Base-by-base conservation (phyloP, 2,888 invertebrate genomes). In the Cheilosia vernalis region DNA sequence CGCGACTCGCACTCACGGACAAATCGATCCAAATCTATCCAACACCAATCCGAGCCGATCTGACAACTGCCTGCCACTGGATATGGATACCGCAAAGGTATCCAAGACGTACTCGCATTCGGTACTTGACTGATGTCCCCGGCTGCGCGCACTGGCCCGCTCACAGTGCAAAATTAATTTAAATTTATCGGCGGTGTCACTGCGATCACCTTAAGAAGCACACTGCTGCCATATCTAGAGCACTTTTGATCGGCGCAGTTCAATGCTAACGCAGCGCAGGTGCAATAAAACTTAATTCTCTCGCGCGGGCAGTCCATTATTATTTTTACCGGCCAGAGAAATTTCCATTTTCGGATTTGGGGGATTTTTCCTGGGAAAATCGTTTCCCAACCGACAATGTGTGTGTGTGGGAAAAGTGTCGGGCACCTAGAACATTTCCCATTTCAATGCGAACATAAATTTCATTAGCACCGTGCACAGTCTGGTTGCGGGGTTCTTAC, bases 381-480 rank as follows among this genome's bases (percentile, higher is more conserved):
- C 60, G 47, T n/a, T 37, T 61, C 44, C 66, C n/a, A 55, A 30
- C n/a, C 49, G 6, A 30, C 24, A 55, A 15, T 7, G 6, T 2
- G 19, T 66, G 44, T 76, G 81, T 81, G 85, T 85, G 85, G 85
- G 85, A 81, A 85, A 81, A 72, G 15, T 15, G 9, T 21, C 21
- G 19, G 63, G 63, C 69, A 63, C 51, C 77, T 40, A 76, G 82
- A 78, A 83, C 72, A 44, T 72, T 60, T 79, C 64, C 58, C 60
- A 67, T 79, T 79, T 76, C 80, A 80, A 84, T 80, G 80, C 21
- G 84, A 84, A 80, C 84, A 84, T 80, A 84, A 84, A 84, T 84
- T 84, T 84, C 84, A 84, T 84, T 84, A 84, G 74, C 84, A 83
- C 82, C 58, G 30, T 7, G 10, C 27, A 19, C 55, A 55, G 47